Evolutionary conservation across 2,113 vertebrate species (phyloP), one percentile per base, ranked within the genome.

Genomic region (Vulpes vulpes): DNA sequence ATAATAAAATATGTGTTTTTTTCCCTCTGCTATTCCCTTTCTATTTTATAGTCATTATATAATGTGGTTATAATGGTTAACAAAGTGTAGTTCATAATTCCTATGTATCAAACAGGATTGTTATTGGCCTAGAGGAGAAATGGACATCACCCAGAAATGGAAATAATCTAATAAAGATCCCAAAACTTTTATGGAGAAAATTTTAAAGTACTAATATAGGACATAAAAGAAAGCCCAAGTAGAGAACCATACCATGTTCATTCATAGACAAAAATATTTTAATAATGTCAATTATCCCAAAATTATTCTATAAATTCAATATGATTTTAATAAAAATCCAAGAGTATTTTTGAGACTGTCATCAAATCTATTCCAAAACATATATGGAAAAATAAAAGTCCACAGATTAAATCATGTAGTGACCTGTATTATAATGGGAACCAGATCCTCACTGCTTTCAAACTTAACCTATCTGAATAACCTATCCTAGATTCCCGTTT

Each of bases 341-440:
- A 93, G 65, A 81, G 12, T 94, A 89, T 73, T 87, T 91, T 92
- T 84, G 62, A 85, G 11, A 19, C 27, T 94, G 35, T 85, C 30
- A 82, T 73, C 57, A 95, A 94, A 87, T 94, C 23, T 51, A 89
- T 69, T 84, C 59, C 25, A 87, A 94, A 97, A 96, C 76, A 10
- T 81, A 78, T 71, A 51, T 78, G 55, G 69, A 55, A 91, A 90
- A 96, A 83, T 79, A 87, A 74, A 95, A 92, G 49, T 74, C 27
- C 23, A 30, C 67, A 87, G 73, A 80, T 96, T 95, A 69, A 96
- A 95, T 89, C 25, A 30, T 95, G 8, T 8, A 85, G 53, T 67
- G 57, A 81, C 51, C 49, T 89, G 11, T 95, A 79, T 88, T 69
- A 30, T 71, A 73, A 89, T 82, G 30, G 27, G n/a, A 96, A 82